Percentiles rank a stretch among this genome's conserved stretches.
Evolutionary conservation across 1,140 invertebrate genomes (phyloP).

Genomic region (Pristionchus pacificus): DNA sequence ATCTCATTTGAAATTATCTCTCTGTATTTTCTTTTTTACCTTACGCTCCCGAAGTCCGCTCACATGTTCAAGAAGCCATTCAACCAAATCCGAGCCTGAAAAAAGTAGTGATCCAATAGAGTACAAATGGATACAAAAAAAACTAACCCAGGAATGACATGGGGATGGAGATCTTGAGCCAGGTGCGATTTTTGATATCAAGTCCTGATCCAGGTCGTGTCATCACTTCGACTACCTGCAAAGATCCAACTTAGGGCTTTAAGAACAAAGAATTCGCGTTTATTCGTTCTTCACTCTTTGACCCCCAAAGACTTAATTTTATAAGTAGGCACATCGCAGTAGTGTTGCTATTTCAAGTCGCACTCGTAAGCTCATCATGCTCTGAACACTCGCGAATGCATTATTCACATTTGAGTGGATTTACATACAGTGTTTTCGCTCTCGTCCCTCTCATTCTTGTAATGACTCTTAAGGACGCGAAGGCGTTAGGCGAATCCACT

Average conservation of each 20-base stretch:
- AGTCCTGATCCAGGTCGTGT: slow-evolving; percentile 87
- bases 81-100: slow-evolving; percentile 87
- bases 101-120: slow-evolving; percentile 2
- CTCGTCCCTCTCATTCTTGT: too few relatives aligned
- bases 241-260: neutral
- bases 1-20: neutral
- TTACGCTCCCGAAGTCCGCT: slow-evolving; percentile 86
- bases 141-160: slow-evolving; percentile 85
- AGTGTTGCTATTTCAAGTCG: too few relatives aligned
- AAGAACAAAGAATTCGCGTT: too few relatives aligned
- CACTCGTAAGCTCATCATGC: too few relatives aligned
- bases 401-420: too few relatives aligned
- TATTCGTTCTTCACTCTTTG: too few relatives aligned
- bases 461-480: too few relatives aligned
- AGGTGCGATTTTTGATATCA: slow-evolving; percentile 93
- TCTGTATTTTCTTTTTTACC: neutral
- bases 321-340: too few relatives aligned
- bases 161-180: slow-evolving; percentile 97
- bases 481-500: too few relatives aligned
- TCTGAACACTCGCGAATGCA: too few relatives aligned
- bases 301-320: too few relatives aligned
- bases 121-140: slow-evolving; percentile 33
- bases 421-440: too few relatives aligned
- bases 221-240: slow-evolving; percentile 78
- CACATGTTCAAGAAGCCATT: slow-evolving; percentile 90